A percentile compares a stretch with the other conserved stretches of the same genome.
Conservation (phyloP, 2,888 invertebrate genomes). For the Lampropteryx suffumata region DNA sequence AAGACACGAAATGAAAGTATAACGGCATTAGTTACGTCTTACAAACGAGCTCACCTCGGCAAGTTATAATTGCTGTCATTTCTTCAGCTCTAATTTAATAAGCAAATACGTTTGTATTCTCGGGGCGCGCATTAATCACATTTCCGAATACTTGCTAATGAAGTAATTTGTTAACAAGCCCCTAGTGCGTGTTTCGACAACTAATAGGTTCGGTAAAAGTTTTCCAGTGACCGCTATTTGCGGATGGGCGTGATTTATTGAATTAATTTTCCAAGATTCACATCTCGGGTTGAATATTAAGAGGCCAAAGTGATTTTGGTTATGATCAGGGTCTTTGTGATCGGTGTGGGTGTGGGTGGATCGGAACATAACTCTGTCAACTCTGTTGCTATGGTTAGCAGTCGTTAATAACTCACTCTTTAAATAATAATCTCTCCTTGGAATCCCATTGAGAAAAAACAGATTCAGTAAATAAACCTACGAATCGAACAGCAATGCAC, state of each 20-base stretch:
- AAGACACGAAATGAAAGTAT: conserved; percentile 47
- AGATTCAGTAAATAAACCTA: too few relatives aligned
- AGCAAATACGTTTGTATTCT: conserved; percentile 30
- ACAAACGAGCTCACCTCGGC: conserved; percentile 44
- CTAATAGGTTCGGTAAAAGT: conserved; percentile 55
- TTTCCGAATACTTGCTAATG: conserved; percentile 42
- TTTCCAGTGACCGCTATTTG: conserved; percentile 61
- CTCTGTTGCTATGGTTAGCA: conserved; percentile 30
- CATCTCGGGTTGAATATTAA: conserved; percentile 67
- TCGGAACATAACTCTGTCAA: conserved; percentile 58
- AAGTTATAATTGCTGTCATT: conserved; percentile 48
- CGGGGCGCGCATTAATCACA: conserved; percentile 40
- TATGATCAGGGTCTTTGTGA: conserved; percentile 69
- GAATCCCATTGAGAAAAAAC: too few relatives aligned
- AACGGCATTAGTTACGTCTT: conserved; percentile 39
- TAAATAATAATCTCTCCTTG: too few relatives aligned
- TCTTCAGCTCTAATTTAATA: conserved; percentile 42
- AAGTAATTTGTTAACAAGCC: conserved; percentile 49
- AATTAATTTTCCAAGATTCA: conserved; percentile 76
- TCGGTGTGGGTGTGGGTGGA: conserved; percentile 53
- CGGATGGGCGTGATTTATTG: conserved; percentile 67
- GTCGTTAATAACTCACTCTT: too few relatives aligned
- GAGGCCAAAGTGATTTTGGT: conserved; percentile 71
- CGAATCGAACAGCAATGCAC: too few relatives aligned
- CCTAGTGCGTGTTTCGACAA: conserved; percentile 46